phyloP scores from a whole-genome alignment of 1,140 invertebrate genomes.

The Drosophila nigromelanica region DNA sequence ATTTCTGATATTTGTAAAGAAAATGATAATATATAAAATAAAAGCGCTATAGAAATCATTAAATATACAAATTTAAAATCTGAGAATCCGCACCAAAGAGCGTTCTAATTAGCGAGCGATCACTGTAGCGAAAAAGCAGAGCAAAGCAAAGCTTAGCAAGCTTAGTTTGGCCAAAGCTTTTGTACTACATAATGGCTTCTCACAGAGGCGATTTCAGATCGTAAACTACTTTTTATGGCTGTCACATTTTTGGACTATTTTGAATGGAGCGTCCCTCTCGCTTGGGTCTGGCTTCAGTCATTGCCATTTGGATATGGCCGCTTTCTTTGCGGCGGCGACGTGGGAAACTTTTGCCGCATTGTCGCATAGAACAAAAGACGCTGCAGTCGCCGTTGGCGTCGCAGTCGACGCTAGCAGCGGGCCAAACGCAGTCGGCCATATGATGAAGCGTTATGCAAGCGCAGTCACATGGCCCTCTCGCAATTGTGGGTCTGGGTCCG shows the following conservation, averaged over 20 bases:
- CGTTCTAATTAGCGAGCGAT: no score
- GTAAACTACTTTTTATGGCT: slow-evolving; percentile 9
- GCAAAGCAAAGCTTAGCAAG: no score
- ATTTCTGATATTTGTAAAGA: no score
- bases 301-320: slow-evolving; percentile 1
- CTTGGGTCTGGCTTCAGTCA: neutral
- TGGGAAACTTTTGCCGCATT: slow-evolving; percentile 36
- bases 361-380: slow-evolving; percentile 39
- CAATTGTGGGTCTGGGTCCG: slow-evolving; percentile 28
- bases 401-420: slow-evolving; percentile 1
- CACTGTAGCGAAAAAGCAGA: no score
- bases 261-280: slow-evolving; percentile 20
- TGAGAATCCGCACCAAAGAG: no score
- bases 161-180: no score
- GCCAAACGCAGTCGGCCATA: slow-evolving; percentile 11
- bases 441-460: slow-evolving; percentile 35
- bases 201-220: neutral
- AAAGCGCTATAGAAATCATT: no score
- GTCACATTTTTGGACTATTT: slow-evolving; percentile 1
- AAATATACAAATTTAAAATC: no score
- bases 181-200: no score
- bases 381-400: slow-evolving; percentile 3
- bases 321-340: slow-evolving; percentile 9
- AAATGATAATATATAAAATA: no score
- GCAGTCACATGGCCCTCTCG: slow-evolving; percentile 16